Conservation (phyloP, 2,113 vertebrate species). For the Pontoporia blainvillei region DNA sequence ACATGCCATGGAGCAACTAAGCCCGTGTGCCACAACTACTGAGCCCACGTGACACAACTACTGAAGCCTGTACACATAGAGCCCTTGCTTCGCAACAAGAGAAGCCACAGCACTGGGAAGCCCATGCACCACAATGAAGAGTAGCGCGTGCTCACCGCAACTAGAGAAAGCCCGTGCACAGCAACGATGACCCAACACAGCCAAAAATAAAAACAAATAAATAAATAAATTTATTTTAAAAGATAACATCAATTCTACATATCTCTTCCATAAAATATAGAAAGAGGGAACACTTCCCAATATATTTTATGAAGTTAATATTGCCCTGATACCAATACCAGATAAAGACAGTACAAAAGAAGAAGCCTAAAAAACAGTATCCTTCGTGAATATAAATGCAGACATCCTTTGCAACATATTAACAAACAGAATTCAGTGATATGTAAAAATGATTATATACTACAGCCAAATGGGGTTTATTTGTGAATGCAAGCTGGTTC, state of each 20-base stretch:
- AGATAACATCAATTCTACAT: background rate
- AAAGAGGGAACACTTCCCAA: background rate
- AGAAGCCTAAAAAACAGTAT: background rate
- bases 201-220: too few species aligned
- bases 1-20: too few species aligned
- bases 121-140: too few species aligned
- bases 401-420: background rate
- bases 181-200: too few species aligned
- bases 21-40: too few species aligned
- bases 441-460: background rate
- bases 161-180: too few species aligned
- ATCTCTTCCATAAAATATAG: background rate
- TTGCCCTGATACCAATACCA: background rate
- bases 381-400: background rate
- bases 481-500: background rate
- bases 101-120: too few species aligned
- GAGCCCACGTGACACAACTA: too few species aligned
- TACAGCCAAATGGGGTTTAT: background rate
- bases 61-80: too few species aligned
- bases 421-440: background rate
- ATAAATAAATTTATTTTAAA: background rate
- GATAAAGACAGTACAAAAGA: background rate
- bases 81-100: too few species aligned
- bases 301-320: background rate
- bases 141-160: too few species aligned